These are phyloP conservation scores for Hirudinaria manillensis DNA, from an alignment of 2,888 invertebrate genomes.

Conservation along the genomic window DNA sequence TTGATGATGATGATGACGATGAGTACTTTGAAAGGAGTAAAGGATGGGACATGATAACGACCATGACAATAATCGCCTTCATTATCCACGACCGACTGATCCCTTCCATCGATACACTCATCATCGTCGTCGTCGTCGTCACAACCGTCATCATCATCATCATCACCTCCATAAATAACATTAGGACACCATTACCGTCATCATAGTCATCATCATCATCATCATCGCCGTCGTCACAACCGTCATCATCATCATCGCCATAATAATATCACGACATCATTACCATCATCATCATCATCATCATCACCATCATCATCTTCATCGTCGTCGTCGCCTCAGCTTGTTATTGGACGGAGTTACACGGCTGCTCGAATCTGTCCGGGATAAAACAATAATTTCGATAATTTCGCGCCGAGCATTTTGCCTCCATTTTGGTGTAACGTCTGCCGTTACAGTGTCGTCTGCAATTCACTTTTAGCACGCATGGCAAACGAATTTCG, in stretches of 20 bases:
- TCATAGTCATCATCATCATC: not conserved
- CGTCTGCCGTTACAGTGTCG: no score
- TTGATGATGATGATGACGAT: constrained; percentile 14
- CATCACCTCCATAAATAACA: not conserved
- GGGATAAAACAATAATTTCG: no score
- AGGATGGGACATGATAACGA: constrained; percentile 18
- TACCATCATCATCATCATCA: constrained; percentile 18
- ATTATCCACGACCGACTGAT: constrained; percentile 23
- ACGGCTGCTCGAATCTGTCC: no score
- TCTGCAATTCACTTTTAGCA: no score
- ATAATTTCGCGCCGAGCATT: no score
- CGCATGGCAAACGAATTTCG: no score
- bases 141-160: constrained; percentile 12
- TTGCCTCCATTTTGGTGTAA: no score
- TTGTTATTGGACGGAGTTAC: no score
- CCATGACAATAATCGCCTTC: constrained; percentile 13
- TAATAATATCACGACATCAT: not conserved
- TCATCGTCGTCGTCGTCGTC: constrained; percentile 31
- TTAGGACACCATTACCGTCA: not conserved
- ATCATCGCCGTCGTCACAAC: not conserved
- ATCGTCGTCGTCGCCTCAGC: not conserved
- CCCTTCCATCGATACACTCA: constrained; percentile 20
- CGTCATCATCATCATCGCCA: not conserved
- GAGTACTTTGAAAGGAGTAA: not conserved
- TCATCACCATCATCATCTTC: constrained; percentile 8